These are phyloP conservation scores for Macropis europaea DNA, from an alignment of 2,888 invertebrate genomes.

Conservation along the genomic window DNA sequence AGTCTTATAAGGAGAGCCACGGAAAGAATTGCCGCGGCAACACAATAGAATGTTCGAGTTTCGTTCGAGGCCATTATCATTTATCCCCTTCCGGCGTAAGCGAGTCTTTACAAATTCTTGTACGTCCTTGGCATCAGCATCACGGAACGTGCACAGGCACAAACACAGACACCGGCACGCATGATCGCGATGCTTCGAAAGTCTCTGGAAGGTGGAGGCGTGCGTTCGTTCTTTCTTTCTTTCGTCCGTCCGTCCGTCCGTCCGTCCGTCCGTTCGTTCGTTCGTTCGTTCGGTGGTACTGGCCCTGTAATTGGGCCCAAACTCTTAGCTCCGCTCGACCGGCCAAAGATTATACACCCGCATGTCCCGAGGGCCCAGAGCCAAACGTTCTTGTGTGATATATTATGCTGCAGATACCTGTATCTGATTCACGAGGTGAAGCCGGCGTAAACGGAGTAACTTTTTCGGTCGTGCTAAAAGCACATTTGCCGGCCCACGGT, in stretches of 20 bases:
- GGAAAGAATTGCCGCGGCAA: too few relatives aligned
- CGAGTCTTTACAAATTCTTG: slow-evolving; percentile 56
- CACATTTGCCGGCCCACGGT: slow-evolving; percentile 14
- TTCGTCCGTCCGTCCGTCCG: slow-evolving; percentile 42
- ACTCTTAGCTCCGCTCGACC: slow-evolving; percentile 76
- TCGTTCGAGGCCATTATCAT: slow-evolving; percentile 56
- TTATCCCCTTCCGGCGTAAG: slow-evolving; percentile 57
- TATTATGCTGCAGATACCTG: slow-evolving; percentile 77
- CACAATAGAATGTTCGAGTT: slow-evolving; percentile 33
- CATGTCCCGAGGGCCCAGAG: slow-evolving; percentile 77
- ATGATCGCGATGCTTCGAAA: slow-evolving; percentile 70
- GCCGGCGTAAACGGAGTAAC: slow-evolving; percentile 75
- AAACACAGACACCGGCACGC: slow-evolving; percentile 29
- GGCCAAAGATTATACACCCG: slow-evolving; percentile 80
- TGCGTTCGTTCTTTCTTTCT: slow-evolving; percentile 69
- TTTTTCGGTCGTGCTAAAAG: slow-evolving; percentile 62
- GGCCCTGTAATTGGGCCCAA: slow-evolving; percentile 80
- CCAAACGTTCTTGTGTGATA: slow-evolving; percentile 77
- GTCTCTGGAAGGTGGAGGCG: slow-evolving; percentile 73
- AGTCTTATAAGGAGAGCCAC: too few relatives aligned
- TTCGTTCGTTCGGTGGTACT: slow-evolving; percentile 75
- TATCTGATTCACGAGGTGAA: slow-evolving; percentile 79
- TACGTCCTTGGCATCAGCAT: slow-evolving; percentile 53
- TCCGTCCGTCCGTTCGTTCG: slow-evolving; percentile 39
- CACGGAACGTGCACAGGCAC: slow-evolving; percentile 39